Base-by-base conservation (phyloP, 2,888 invertebrate genomes). In the Cryptops parisi region DNA sequence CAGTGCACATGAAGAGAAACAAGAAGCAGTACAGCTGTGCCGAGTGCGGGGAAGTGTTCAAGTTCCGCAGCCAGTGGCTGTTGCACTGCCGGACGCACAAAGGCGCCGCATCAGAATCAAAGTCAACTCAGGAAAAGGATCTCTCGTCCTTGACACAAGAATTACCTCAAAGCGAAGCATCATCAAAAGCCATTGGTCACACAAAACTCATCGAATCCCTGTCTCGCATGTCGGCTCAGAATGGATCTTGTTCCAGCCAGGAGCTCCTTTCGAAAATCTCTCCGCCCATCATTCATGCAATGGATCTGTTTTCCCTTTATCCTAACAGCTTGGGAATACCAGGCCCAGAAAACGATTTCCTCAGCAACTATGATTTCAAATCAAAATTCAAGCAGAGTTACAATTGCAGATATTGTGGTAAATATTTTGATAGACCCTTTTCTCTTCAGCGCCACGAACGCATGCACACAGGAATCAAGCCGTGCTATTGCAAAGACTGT, bases 381-480 rank as follows among this genome's bases (percentile, higher is more conserved):
- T 52, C 52, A 25, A 52, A 52, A 22, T 45, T 52, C 6, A 52
- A 52, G 21, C 52, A 52, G 21, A 52, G 27, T 22, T 52, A 59
- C 49, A 57, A 57, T n/a, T 68, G 68, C 56, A 61, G 62, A 19
- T 63, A 61, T 57, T 70, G 70, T 56, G 63, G 63, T 23, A 69
- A 68, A 57, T 60, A 64, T 17, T 70, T 70, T 57, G 65, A 64
- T 54, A 59, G 66, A 12, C 61, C 65, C 50, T 67, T 65, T 53
- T 64, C 65, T 15, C 61, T 70, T 12, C 65, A 67, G 55, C 64
- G 69, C 23, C 70, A 70, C 56, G 66, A 68, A 59, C 62, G 68
- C 25, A 64, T 68, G 43, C 69, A 70, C 57, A 68, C 66, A 17
- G 67, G 67, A 24, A 65, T 66, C 47, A 66, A 66, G 55, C 64